Conservation (phyloP, 2,888 invertebrate species). For the Apotomis turbidana region DNA sequence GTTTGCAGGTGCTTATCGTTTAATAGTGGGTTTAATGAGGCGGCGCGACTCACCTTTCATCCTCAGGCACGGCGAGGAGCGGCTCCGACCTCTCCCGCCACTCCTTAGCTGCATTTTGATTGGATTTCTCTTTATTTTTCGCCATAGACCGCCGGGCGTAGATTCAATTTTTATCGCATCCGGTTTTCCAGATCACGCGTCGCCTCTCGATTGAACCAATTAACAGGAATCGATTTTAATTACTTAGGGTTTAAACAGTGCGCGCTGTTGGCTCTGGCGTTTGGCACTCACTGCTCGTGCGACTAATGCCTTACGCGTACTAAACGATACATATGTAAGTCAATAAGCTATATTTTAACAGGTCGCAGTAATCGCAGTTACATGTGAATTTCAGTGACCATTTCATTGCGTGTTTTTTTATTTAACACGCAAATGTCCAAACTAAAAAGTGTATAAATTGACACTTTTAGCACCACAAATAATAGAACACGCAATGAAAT, state of each 20-base stretch:
- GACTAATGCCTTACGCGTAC: slow-evolving; percentile 21
- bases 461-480: too few relatives aligned
- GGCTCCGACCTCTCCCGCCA: slow-evolving; percentile 73
- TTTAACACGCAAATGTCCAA: too few relatives aligned
- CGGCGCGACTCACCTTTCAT: slow-evolving; percentile 79
- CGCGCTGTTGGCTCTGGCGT: slow-evolving; percentile 49
- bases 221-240: slow-evolving; percentile 41
- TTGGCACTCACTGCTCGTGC: slow-evolving; percentile 58
- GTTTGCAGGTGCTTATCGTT: slow-evolving; percentile 65
- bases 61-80: slow-evolving; percentile 76
- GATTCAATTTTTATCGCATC: slow-evolving; percentile 41
- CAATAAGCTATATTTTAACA: slow-evolving; percentile 34
- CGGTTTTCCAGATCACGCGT: slow-evolving; percentile 33
- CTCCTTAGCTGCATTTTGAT: slow-evolving; percentile 68
- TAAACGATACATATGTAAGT: slow-evolving; percentile 21
- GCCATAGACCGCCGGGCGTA: slow-evolving; percentile 51
- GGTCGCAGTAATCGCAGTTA: slow-evolving; percentile 20
- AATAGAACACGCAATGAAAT: too few relatives aligned
- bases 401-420: too few relatives aligned
- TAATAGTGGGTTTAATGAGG: slow-evolving; percentile 77
- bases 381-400: slow-evolving; percentile 11
- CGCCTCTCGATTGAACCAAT: slow-evolving; percentile 39
- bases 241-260: slow-evolving; percentile 30
- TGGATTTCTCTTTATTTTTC: slow-evolving; percentile 77
- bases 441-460: too few relatives aligned